phyloP scores from a whole-genome alignment of 2,797 vertebrate genomes.

The Furcifer pardalis region DNA sequence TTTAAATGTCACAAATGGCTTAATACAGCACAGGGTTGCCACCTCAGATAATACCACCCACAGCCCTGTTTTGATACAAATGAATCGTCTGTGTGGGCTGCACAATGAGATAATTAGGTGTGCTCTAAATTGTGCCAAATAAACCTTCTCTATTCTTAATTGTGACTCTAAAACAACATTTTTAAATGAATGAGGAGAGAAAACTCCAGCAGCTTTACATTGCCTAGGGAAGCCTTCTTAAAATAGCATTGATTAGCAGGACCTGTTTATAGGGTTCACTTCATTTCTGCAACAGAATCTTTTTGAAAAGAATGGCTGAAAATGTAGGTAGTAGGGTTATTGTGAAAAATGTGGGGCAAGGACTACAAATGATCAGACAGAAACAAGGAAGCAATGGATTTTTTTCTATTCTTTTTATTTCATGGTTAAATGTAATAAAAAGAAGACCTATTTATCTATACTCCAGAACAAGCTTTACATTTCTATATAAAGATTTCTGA shows the following conservation, averaged over 20 bases:
- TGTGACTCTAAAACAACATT: too few relatives aligned
- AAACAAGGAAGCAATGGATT: slow-evolving; percentile 10
- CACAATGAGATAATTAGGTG: too few relatives aligned
- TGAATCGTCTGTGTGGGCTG: too few relatives aligned
- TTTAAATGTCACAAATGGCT: too few relatives aligned
- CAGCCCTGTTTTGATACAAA: too few relatives aligned
- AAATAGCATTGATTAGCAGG: neutral
- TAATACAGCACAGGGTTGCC: too few relatives aligned
- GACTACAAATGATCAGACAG: neutral
- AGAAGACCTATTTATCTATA: slow-evolving; percentile 39
- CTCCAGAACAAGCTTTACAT: slow-evolving; percentile 40
- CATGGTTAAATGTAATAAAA: slow-evolving; percentile 48
- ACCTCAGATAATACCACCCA: too few relatives aligned
- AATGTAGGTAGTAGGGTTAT: neutral
- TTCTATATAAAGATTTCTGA: slow-evolving; percentile 45
- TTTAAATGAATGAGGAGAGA: too few relatives aligned
- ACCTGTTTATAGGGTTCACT: neutral
- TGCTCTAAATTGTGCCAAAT: too few relatives aligned
- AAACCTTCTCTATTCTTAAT: too few relatives aligned
- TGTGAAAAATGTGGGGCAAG: neutral
- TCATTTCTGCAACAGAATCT: neutral
- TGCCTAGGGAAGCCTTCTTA: neutral
- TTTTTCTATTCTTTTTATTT: slow-evolving; percentile 21
- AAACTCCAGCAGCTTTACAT: neutral
- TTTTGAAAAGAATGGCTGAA: neutral